Percentiles rank a stretch among this genome's conserved stretches.
Conservation (phyloP, 2,797 vertebrate genomes). For the Scarus forsteni region DNA sequence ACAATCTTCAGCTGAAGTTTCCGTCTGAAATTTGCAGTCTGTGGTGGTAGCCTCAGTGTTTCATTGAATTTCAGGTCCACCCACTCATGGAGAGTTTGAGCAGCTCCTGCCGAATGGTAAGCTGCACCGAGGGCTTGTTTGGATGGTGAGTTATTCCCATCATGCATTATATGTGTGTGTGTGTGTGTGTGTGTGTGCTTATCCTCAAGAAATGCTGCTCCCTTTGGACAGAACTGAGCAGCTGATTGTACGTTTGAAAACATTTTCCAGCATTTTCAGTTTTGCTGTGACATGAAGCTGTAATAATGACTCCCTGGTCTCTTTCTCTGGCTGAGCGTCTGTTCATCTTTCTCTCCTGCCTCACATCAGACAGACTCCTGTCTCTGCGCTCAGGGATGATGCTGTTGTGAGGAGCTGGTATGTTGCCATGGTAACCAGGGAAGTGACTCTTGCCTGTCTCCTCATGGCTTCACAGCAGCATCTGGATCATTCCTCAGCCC, state of each 20-base stretch:
- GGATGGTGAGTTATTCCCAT: slow-evolving; percentile 51
- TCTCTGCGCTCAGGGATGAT: slow-evolving; percentile 59
- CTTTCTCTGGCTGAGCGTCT: background rate
- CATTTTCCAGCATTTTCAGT: slow-evolving; percentile 5
- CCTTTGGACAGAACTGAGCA: background rate
- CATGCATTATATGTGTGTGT: background rate
- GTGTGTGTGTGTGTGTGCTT: slow-evolving; percentile 10
- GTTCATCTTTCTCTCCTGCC: slow-evolving; percentile 7
- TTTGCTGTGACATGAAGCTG: slow-evolving; percentile 23
- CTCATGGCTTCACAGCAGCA: slow-evolving; percentile 29
- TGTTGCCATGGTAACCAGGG: slow-evolving; percentile 81
- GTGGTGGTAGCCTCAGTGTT: slow-evolving; percentile 42
- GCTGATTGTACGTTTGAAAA: slow-evolving; percentile 10
- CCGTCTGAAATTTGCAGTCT: slow-evolving; percentile 13
- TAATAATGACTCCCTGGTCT: slow-evolving; percentile 19
- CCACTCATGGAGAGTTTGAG: slow-evolving; percentile 53
- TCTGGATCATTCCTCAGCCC: slow-evolving; percentile 37
- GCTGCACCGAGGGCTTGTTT: slow-evolving; percentile 43
- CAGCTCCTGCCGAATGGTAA: slow-evolving; percentile 52
- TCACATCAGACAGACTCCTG: slow-evolving; percentile 55
- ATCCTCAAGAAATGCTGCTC: slow-evolving; percentile 1
- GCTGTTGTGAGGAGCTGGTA: slow-evolving; percentile 74
- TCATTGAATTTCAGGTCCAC: slow-evolving; percentile 67
- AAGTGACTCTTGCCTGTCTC: slow-evolving; percentile 65
- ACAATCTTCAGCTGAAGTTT: slow-evolving; percentile 6